These are phyloP conservation scores for Glyptemys insculpta DNA, from an alignment of 2,797 vertebrate species.

Conservation along the genomic window DNA sequence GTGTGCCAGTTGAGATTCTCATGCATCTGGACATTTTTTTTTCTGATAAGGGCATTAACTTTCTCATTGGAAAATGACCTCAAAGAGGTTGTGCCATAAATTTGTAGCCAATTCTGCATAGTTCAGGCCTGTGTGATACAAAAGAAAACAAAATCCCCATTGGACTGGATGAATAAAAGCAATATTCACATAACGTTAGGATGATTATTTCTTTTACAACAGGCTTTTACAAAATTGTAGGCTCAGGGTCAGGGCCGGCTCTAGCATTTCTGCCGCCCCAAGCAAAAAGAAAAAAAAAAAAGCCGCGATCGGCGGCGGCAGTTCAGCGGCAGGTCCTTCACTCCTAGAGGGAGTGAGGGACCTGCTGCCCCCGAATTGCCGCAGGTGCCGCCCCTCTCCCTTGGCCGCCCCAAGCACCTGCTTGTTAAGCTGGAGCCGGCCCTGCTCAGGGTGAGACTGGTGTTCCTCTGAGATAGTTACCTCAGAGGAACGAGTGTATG, in stretches of 20 bases:
- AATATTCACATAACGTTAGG: neutral
- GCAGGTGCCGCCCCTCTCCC: too few species aligned
- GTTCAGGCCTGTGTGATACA: neutral
- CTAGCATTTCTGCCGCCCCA: too few species aligned
- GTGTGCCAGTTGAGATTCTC: neutral
- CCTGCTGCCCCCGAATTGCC: too few species aligned
- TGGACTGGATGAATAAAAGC: constrained; percentile 3
- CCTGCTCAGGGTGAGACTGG: neutral
- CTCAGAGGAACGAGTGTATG: neutral
- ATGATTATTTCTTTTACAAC: neutral
- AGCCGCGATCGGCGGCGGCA: too few species aligned
- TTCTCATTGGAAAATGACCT: constrained; percentile 27
- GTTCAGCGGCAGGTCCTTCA: too few species aligned
- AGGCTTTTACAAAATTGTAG: constrained; percentile 13
- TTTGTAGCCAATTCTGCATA: neutral
- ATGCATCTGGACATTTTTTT: neutral
- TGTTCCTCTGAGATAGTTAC: constrained; percentile 32
- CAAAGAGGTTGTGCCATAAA: neutral
- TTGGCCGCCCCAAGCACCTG: too few species aligned
- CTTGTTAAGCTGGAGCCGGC: too few species aligned
- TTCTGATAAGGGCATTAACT: constrained; percentile 13
- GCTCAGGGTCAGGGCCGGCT: neutral
- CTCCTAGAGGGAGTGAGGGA: too few species aligned
- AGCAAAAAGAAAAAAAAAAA: too few species aligned
- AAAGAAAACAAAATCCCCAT: neutral